Conservation (phyloP, 53 echinoderm and acorn worm species). For the Crossaster papposus region DNA sequence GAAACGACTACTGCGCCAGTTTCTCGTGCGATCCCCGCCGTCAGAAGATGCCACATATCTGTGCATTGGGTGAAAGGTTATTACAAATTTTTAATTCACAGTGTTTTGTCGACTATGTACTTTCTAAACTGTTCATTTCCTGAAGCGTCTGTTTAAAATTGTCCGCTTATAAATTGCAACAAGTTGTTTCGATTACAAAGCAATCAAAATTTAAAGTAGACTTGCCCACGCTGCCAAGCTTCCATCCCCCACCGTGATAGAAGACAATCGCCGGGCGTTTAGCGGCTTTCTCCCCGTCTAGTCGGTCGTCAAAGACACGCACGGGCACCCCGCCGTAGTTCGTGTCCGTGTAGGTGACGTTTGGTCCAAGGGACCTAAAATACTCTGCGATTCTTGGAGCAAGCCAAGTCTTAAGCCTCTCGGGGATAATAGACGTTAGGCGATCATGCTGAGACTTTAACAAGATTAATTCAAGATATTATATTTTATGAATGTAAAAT, state of each 20-base stretch:
- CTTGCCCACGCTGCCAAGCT: constrained; percentile 54
- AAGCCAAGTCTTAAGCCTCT: background rate
- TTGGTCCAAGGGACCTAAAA: background rate
- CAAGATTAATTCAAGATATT: background rate
- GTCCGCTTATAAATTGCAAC: too few species aligned
- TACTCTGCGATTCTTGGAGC: background rate
- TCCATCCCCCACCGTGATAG: constrained; percentile 72
- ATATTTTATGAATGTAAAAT: background rate
- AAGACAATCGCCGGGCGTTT: constrained; percentile 53
- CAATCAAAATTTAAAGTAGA: background rate
- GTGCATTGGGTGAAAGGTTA: background rate
- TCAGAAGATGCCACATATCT: constrained; percentile 55
- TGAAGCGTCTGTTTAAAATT: too few species aligned
- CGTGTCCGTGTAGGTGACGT: background rate
- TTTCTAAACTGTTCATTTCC: too few species aligned
- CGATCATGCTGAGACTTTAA: background rate
- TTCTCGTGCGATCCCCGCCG: constrained; percentile 46
- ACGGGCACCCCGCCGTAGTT: background rate
- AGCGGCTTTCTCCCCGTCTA: background rate
- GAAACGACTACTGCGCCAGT: constrained; percentile 65
- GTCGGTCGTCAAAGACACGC: background rate
- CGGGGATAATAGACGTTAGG: background rate
- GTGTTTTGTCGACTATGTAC: too few species aligned
- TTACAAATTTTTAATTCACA: background rate
- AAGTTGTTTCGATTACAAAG: too few species aligned